Evolutionary conservation across 2,797 vertebrate genomes (phyloP), one percentile per base, ranked within the genome.

Genomic region (Mus spretus): DNA sequence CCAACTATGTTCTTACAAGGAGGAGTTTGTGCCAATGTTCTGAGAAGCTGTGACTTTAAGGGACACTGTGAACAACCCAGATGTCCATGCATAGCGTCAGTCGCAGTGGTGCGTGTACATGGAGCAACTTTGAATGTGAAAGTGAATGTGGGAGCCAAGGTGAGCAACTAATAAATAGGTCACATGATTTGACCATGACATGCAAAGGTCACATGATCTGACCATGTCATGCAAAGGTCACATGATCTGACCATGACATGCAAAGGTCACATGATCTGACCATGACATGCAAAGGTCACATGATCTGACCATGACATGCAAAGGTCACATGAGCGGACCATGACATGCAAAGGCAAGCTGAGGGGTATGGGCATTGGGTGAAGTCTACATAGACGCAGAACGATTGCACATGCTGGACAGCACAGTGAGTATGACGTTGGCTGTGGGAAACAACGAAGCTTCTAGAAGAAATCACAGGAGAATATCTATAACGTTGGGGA

Each of bases 401-500:
- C 28, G 24, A 82, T 6, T 55, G 12, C 37, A 24, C 67, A 47
- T 94, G 53, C 44, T 86, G 86, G 81, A 20, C 22, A 47, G 91
- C 44, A 81, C 24, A 89, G 7, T 31, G 57, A 78, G 26, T 47
- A 37, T 19, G 22, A 86, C 70, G 57, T 5, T 57, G 34, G 59
- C 0, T 4, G 8, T 74, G 37, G n/a, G 53, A 87, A 94, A 93
- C 61, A 63, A 79, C 34, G 37, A 92, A 53, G 24, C 44, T 91
- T 92, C 96, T 63, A 89, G 31, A 89, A 63, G 57, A 79, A 85
- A 94, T 44, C 26, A 28, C 4, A 47, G 22, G 50, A 87, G 65
- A 89, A 47, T 37, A 40, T 77, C 67, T 44, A 86, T 11, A 53
- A 82, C 37, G 85, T 82, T 79, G 26, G 8, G 3, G 28, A 63